Percentiles rank a stretch among this genome's conserved stretches.
phyloP scores from a whole-genome alignment of 2,797 vertebrate genomes.

The Rousettus madagascariensis region DNA sequence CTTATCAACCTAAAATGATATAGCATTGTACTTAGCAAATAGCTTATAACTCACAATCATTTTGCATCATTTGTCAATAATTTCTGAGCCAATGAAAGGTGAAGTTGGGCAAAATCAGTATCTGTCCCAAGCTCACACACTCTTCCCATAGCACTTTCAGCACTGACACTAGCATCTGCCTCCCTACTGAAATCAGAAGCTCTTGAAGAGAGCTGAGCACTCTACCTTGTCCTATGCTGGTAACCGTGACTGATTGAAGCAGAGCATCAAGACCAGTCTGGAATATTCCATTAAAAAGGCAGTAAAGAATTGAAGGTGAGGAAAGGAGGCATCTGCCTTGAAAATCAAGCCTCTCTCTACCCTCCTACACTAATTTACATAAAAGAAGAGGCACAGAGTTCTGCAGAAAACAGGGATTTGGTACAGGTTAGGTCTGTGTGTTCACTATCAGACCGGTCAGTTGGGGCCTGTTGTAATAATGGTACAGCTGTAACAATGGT shows the following conservation, averaged over 20 bases:
- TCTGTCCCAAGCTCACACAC: not conserved
- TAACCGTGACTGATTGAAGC: not conserved
- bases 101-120: not conserved
- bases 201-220: not conserved
- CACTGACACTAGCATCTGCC: not conserved
- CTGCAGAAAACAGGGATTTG: not conserved
- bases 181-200: not conserved
- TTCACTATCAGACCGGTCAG: not conserved
- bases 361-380: not conserved
- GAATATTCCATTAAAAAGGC: not conserved
- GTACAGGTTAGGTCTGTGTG: not conserved
- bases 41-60: not conserved
- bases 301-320: not conserved
- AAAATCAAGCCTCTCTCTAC: not conserved
- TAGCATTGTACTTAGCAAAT: not conserved
- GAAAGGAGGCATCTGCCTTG: not conserved
- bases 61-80: not conserved
- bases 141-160: not conserved
- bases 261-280: not conserved
- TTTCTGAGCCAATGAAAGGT: not conserved
- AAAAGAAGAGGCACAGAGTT: not conserved
- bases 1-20: conserved; percentile 85
- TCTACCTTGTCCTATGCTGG: not conserved
- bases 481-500: not conserved
- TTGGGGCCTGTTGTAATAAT: not conserved